Evolutionary conservation across 2,888 invertebrate species (phyloP).

Genomic region (Aleiodes leptofemur): DNA sequence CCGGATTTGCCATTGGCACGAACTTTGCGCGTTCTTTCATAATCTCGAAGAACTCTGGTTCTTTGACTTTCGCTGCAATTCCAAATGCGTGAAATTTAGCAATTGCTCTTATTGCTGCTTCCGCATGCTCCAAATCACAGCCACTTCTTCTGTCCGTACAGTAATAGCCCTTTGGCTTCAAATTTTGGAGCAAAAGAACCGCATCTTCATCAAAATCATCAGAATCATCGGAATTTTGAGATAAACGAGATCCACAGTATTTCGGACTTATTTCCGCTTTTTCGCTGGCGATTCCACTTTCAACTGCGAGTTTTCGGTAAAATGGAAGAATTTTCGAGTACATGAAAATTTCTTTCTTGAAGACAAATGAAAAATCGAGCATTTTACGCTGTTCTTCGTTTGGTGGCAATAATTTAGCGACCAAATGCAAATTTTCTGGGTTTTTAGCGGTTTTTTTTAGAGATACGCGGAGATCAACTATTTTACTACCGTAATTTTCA

Average conservation of each 20-base stretch:
- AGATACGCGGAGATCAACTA: slow-evolving; percentile 72
- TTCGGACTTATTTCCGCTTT: slow-evolving; percentile 76
- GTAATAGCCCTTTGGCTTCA: slow-evolving; percentile 76
- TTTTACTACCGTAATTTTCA: slow-evolving; percentile 81
- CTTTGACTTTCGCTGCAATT: slow-evolving; percentile 77
- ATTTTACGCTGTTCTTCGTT: slow-evolving; percentile 77
- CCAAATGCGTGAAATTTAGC: slow-evolving; percentile 79
- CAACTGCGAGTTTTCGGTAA: slow-evolving; percentile 76
- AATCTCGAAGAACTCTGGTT: slow-evolving; percentile 66
- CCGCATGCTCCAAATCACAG: slow-evolving; percentile 76
- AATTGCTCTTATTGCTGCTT: slow-evolving; percentile 75
- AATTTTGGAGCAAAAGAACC: slow-evolving; percentile 78
- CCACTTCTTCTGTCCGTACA: slow-evolving; percentile 76
- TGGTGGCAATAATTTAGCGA: slow-evolving; percentile 79
- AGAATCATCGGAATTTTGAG: slow-evolving; percentile 51
- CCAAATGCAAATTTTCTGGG: slow-evolving; percentile 74
- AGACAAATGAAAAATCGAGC: slow-evolving; percentile 78
- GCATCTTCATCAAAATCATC: slow-evolving; percentile 77
- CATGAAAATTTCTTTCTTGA: slow-evolving; percentile 78
- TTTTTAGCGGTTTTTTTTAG: slow-evolving; percentile 53
- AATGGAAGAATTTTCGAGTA: slow-evolving; percentile 77
- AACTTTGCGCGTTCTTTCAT: slow-evolving; percentile 66
- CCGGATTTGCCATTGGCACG: slow-evolving; percentile 46
- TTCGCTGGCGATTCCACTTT: slow-evolving; percentile 73
- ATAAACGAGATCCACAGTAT: slow-evolving; percentile 78